These are phyloP conservation scores for Agrotis puta DNA, from an alignment of 2,888 invertebrate species.

Conservation along the genomic window DNA sequence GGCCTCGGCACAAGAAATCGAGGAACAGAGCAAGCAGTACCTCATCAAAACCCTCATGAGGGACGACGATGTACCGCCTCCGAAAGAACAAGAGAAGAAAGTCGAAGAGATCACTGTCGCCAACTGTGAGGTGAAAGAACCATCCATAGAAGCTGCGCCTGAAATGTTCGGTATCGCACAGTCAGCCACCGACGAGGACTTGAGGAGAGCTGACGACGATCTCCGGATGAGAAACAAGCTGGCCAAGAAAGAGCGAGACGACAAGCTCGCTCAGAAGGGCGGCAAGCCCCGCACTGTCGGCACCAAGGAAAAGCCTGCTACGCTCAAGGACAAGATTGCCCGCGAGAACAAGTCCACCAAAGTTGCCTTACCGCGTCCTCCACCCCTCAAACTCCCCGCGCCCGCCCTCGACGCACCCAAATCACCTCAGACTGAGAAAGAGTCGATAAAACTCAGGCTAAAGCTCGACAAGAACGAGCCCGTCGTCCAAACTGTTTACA, in stretches of 20 bases:
- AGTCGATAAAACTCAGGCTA: slow-evolving; percentile 95
- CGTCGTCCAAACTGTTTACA: slow-evolving; percentile 94
- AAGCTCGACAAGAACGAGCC: slow-evolving; percentile 96
- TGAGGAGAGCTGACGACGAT: slow-evolving; percentile 79
- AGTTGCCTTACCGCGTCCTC: slow-evolving; percentile 82
- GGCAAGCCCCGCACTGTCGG: slow-evolving; percentile 83
- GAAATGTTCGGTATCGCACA: slow-evolving; percentile 91
- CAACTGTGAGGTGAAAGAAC: slow-evolving; percentile 81
- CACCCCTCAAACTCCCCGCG: slow-evolving; percentile 73
- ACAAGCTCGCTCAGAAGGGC: slow-evolving; percentile 83
- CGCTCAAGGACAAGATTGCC: slow-evolving; percentile 84
- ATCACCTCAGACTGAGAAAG: slow-evolving; percentile 88
- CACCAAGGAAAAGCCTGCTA: slow-evolving; percentile 85
- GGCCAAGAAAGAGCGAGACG: slow-evolving; percentile 77
- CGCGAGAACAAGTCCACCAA: slow-evolving; percentile 85
- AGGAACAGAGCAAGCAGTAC: slow-evolving; percentile 94
- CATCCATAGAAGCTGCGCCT: slow-evolving; percentile 83
- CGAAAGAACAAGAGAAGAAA: slow-evolving; percentile 91
- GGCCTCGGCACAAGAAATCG: slow-evolving; percentile 90
- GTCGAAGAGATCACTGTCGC: slow-evolving; percentile 89
- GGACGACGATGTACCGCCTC: slow-evolving; percentile 95
- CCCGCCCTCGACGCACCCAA: slow-evolving; percentile 78
- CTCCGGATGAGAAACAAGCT: slow-evolving; percentile 69
- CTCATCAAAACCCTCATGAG: slow-evolving; percentile 97
- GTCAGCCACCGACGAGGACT: slow-evolving; percentile 74